phyloP scores from a whole-genome alignment of 2,888 invertebrate genomes.

The Baronia brevicornis region DNA sequence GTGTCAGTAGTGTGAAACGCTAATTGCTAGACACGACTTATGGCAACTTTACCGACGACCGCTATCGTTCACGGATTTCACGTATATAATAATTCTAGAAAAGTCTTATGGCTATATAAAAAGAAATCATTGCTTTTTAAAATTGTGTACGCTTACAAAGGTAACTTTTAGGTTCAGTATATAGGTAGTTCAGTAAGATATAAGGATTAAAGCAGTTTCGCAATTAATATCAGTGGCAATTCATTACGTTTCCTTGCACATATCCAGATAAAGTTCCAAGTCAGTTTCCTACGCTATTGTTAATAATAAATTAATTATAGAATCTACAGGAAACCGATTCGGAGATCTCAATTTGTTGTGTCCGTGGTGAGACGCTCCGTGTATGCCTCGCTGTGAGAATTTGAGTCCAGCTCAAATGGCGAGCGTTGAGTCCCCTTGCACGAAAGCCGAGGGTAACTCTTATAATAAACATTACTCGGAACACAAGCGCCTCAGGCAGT shows the following conservation, averaged over 20 bases:
- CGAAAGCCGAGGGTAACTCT: constrained; percentile 46
- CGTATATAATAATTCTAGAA: too few species aligned
- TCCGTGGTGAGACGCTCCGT: constrained; percentile 61
- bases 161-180: too few species aligned
- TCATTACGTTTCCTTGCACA: constrained; percentile 30
- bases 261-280: constrained; percentile 65
- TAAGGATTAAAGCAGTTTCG: constrained; percentile 14
- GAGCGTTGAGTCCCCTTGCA: constrained; percentile 54
- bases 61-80: constrained; percentile 22
- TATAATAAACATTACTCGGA: constrained; percentile 44
- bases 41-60: constrained; percentile 40
- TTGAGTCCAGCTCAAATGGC: constrained; percentile 74
- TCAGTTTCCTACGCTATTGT: constrained; percentile 68
- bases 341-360: constrained; percentile 69
- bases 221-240: constrained; percentile 50
- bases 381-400: constrained; percentile 65
- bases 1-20: constrained; percentile 74
- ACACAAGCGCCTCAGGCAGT: constrained; percentile 63
- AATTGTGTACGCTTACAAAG: too few species aligned
- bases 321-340: constrained; percentile 74
- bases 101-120: too few species aligned
- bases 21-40: constrained; percentile 60
- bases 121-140: too few species aligned
- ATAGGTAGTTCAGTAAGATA: too few species aligned
- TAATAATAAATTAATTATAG: constrained; percentile 73